Evolutionary conservation across 2,797 vertebrate genomes (phyloP), one percentile per base, ranked within the genome.

Genomic region (Ceryle rudis): DNA sequence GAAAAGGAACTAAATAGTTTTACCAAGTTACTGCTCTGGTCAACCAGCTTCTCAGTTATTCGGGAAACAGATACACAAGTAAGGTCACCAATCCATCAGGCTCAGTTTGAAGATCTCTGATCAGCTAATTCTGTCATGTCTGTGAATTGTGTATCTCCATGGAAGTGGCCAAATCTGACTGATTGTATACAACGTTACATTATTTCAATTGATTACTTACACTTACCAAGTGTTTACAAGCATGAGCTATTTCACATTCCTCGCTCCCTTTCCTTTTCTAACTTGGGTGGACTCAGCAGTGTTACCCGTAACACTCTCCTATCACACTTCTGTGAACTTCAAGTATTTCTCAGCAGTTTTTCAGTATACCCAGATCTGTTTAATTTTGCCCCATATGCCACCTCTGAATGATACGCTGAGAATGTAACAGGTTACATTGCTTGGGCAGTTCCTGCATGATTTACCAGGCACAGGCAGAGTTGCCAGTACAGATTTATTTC

Each of bases 401-500:
- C 7, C 46, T n/a, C 2, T 16, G 10, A 28, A 1, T 16, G 4
- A 3, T 0, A 1, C 2, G 3, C n/a, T 21, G 10, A 54, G 52
- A 51, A 3, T 25, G 11, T 3, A 33, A 4, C 26, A 20, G 52
- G 10, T 5, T 10, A 2, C 9, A 10, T 37, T 55, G 1, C 31
- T 35, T 28, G 15, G 17, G 6, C 66, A 4, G 54, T 10, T 44
- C 13, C 47, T 2, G 14, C 11, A 5, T 26, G 8, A 16, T 71
- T 52, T 6, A 2, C 19, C 22, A n/a, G 74, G 39, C 16, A 4
- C 21, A 1, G 54, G 19, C 41, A 15, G 12, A 42, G 26, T 6
- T 28, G 11, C 44, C n/a, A 17, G 19, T n/a, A 9, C 29, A 67
- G 66, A 9, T 37, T 82, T 28, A 1, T 61, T 81, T 17, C 22